Evolutionary conservation across 2,888 invertebrate genomes (phyloP).

Genomic region (Geophilus truncorum): DNA sequence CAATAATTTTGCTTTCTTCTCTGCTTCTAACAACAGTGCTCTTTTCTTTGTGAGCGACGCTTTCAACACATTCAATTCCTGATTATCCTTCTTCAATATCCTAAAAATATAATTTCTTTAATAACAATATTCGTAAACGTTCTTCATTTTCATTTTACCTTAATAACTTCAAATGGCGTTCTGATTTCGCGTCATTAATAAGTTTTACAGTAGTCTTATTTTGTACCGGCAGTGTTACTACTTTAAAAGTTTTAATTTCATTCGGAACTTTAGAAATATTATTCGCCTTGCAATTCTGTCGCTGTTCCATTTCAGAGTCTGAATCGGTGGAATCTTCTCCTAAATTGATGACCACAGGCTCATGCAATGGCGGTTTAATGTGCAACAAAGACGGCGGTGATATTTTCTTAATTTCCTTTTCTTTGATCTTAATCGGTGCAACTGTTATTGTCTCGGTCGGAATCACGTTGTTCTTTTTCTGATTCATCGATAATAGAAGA

Average conservation of each 20-base stretch:
- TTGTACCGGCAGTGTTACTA: neutral
- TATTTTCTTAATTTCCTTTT: neutral
- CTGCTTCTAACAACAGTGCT: constrained; percentile 3
- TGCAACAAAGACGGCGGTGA: neutral
- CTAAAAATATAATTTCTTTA: too few relatives aligned
- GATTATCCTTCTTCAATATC: neutral
- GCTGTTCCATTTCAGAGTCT: constrained; percentile 27
- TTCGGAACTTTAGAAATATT: neutral
- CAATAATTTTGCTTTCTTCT: constrained; percentile 32
- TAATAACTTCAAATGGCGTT: neutral
- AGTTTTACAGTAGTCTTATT: neutral
- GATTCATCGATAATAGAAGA: neutral
- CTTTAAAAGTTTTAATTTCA: neutral
- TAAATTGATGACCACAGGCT: constrained; percentile 37
- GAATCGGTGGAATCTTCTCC: constrained; percentile 36
- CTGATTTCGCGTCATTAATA: neutral
- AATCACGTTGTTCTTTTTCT: neutral
- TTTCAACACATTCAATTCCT: neutral
- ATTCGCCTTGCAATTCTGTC: neutral
- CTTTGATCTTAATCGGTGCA: neutral
- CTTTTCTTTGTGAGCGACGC: neutral
- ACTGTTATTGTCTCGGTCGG: neutral
- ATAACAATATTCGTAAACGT: too few relatives aligned
- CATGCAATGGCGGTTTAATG: constrained; percentile 33
- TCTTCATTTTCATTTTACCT: too few relatives aligned